Evolutionary conservation across 2,113 vertebrate genomes (phyloP).

Genomic region (Motacilla tschutschensis): DNA sequence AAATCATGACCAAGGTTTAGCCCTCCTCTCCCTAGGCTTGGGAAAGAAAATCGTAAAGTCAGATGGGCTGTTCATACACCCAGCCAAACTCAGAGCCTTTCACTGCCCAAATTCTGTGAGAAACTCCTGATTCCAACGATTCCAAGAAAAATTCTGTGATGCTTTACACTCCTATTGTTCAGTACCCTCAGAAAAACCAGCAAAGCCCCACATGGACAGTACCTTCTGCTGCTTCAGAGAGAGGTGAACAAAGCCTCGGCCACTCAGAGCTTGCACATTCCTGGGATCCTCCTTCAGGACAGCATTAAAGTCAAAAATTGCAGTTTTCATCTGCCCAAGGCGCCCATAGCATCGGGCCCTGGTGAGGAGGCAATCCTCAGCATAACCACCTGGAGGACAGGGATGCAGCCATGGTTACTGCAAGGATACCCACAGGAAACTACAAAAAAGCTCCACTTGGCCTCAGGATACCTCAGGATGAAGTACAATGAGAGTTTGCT

Average conservation of each 20-base stretch:
- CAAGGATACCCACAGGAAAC: not conserved
- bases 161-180: not conserved
- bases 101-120: not conserved
- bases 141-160: not conserved
- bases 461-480: not conserved
- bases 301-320: conserved; percentile 88
- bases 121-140: not conserved
- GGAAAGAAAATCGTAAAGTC: not conserved
- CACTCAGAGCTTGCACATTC: conserved; percentile 83
- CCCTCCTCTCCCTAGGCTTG: not conserved
- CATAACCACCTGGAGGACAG: conserved; percentile 73
- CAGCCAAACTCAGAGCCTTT: not conserved
- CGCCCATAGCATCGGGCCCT: conserved; percentile 85
- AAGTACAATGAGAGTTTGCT: not conserved
- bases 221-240: conserved; percentile 88
- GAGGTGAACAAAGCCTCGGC: conserved; percentile 83
- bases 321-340: conserved; percentile 89
- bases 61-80: not conserved
- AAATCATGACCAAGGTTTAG: not conserved
- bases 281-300: conserved; percentile 78
- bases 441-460: not conserved
- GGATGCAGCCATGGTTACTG: not conserved
- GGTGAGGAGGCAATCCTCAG: conserved; percentile 81
- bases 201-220: not conserved
- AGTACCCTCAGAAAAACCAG: not conserved